phyloP scores from a whole-genome alignment of 2,888 invertebrate genomes.

The Mellilla xanthometata region DNA sequence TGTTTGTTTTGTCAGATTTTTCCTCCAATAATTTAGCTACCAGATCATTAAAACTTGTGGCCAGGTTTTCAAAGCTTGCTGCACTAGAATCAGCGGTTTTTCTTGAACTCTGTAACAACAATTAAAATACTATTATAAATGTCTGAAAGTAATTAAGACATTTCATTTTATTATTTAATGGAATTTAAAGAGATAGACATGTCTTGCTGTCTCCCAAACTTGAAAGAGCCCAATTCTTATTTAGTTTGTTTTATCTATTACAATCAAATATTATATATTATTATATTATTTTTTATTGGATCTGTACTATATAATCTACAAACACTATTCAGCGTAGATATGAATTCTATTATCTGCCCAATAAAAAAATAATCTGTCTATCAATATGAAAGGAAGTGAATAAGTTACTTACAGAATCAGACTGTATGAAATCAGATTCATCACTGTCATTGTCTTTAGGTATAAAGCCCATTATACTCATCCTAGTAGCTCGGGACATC shows the following conservation, averaged over 20 bases:
- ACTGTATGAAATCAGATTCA: slow-evolving; percentile 72
- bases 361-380: no score
- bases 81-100: slow-evolving; percentile 31
- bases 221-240: no score
- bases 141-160: no score
- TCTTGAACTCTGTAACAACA: slow-evolving; percentile 21
- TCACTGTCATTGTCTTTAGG: slow-evolving; percentile 67
- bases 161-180: no score
- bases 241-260: not conserved
- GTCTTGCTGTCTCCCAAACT: no score
- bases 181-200: no score
- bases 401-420: slow-evolving; percentile 64
- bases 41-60: slow-evolving; percentile 1
- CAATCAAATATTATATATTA: not conserved
- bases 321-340: no score
- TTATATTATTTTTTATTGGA: no score
- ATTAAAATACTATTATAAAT: not conserved
- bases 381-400: no score
- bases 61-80: slow-evolving; percentile 39
- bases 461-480: slow-evolving; percentile 75
- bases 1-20: slow-evolving; percentile 2
- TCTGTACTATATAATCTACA: no score
- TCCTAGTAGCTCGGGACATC: slow-evolving; percentile 72
- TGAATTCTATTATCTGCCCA: no score
- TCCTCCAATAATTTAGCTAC: slow-evolving; percentile 12